Percentiles rank a stretch among this genome's conserved stretches.
These are phyloP conservation scores for Cyprinella venusta DNA, from an alignment of 2,797 vertebrate species.

Conservation along the genomic window DNA sequence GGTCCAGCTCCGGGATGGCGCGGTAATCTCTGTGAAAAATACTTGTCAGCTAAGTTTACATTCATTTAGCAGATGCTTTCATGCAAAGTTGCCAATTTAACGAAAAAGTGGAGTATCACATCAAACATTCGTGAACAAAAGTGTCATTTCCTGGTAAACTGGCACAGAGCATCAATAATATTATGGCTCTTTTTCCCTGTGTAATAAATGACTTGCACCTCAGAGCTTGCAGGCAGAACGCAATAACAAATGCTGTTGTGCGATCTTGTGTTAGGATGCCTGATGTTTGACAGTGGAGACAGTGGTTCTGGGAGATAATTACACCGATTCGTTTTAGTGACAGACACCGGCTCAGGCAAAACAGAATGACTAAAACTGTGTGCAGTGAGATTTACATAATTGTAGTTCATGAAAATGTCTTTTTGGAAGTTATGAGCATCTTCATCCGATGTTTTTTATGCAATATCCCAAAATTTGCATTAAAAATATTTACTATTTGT, in stretches of 20 bases:
- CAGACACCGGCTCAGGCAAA: not conserved
- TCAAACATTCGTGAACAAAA: not conserved
- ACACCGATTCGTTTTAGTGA: not conserved
- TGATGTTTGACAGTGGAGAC: not conserved
- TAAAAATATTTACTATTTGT: not conserved
- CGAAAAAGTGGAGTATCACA: not conserved
- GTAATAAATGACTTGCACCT: not conserved
- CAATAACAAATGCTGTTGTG: not conserved
- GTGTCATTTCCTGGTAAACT: not conserved
- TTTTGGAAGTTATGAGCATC: not conserved
- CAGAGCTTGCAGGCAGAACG: not conserved
- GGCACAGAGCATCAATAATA: not conserved
- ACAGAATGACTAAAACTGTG: not conserved
- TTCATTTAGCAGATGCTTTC: not conserved
- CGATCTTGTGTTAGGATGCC: not conserved
- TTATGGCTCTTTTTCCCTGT: not conserved
- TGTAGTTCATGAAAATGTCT: not conserved
- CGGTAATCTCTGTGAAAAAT: slow-evolving; percentile 87
- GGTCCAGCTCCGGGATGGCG: slow-evolving; percentile 89
- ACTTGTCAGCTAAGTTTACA: not conserved
- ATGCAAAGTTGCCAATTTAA: not conserved
- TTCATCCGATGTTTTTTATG: not conserved
- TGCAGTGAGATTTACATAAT: not conserved
- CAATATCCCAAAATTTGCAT: not conserved
- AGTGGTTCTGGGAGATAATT: not conserved